Conservation (phyloP, 1,140 invertebrate species). For the Hylaeus anthracinus region DNA sequence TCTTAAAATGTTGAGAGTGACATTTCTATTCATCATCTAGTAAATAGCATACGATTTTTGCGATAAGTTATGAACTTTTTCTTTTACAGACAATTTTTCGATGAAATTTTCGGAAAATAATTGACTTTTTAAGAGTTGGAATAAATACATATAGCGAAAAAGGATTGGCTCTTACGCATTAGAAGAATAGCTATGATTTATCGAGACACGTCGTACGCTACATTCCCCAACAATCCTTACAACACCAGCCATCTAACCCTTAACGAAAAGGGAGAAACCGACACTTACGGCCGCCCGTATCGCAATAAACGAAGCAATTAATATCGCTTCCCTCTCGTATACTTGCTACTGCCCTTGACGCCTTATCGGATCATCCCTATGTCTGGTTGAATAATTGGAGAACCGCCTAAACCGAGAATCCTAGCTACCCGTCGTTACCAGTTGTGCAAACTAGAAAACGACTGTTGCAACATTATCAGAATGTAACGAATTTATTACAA, state of each 20-base stretch:
- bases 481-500: background rate
- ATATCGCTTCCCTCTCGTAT: conserved; percentile 60
- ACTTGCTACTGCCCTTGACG: conserved; percentile 55
- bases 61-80: too few relatives aligned
- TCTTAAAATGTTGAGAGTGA: too few relatives aligned
- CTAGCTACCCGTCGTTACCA: conserved; percentile 46
- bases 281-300: conserved; percentile 59
- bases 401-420: conserved; percentile 42
- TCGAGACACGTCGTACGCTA: conserved; percentile 58
- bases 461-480: background rate
- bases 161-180: conserved; percentile 37
- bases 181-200: conserved; percentile 59
- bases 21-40: too few relatives aligned
- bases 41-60: too few relatives aligned
- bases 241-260: conserved; percentile 48
- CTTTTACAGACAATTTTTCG: too few relatives aligned
- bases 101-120: too few relatives aligned
- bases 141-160: background rate
- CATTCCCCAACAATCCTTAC: conserved; percentile 65
- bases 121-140: too few relatives aligned
- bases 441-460: conserved; percentile 34
- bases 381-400: conserved; percentile 59
- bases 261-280: conserved; percentile 58
- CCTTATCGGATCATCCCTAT: conserved; percentile 51
- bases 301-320: conserved; percentile 68